phyloP scores from a whole-genome alignment of 1,140 invertebrate genomes.

The Drosophila tani region DNA sequence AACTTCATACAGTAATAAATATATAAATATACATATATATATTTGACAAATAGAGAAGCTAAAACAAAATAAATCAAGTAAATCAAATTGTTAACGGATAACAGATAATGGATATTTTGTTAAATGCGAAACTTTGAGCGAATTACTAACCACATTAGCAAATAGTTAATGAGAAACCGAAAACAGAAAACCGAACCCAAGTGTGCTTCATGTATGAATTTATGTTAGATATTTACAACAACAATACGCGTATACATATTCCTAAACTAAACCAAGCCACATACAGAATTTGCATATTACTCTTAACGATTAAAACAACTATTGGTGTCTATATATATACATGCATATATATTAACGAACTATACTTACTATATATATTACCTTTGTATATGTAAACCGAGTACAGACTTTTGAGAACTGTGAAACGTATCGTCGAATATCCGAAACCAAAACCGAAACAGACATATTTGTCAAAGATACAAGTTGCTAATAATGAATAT shows the following conservation, averaged over 20 bases:
- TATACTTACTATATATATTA: conserved; percentile 58
- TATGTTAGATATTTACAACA: conserved; percentile 79
- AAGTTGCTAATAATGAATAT: conserved; percentile 42
- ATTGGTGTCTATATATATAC: conserved; percentile 74
- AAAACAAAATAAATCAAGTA: conserved; percentile 27
- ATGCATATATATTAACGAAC: conserved; percentile 41
- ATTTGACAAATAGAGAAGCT: conserved; percentile 18
- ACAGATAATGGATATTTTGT: conserved; percentile 64
- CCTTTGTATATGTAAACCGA: conserved; percentile 57
- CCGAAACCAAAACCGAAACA: conserved; percentile 37
- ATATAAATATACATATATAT: conserved; percentile 50
- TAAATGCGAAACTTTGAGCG: conserved; percentile 53
- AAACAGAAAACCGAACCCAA: conserved; percentile 83
- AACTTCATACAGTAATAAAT: conserved; percentile 53
- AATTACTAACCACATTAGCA: conserved; percentile 49
- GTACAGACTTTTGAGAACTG: conserved; percentile 72
- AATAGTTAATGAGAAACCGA: conserved; percentile 67
- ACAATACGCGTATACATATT: conserved; percentile 56
- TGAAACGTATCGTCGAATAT: conserved; percentile 62
- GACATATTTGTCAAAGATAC: conserved; percentile 55
- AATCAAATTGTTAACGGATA: conserved; percentile 63
- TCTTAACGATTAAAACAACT: conserved; percentile 74
- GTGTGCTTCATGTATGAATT: conserved; percentile 85
- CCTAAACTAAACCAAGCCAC: conserved; percentile 54
- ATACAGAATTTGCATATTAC: conserved; percentile 64